These are phyloP conservation scores for Ammodytes marinus DNA, from an alignment of 2,113 vertebrate genomes.

Conservation along the genomic window DNA sequence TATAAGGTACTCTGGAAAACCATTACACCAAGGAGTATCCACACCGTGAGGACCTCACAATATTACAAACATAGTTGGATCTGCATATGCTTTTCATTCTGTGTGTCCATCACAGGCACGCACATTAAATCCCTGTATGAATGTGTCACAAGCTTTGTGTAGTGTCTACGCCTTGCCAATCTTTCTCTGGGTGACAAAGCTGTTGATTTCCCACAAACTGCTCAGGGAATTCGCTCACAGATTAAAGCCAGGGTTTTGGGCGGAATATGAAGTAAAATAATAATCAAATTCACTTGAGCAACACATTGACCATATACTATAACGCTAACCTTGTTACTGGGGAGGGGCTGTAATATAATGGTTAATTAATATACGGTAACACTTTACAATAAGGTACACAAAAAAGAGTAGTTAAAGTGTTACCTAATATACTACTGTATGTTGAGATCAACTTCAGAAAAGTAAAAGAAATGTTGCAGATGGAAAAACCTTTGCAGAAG, in stretches of 20 bases:
- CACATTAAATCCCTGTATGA: constrained; percentile 28
- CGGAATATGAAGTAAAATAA: background rate
- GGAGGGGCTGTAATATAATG: background rate
- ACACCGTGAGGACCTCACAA: background rate
- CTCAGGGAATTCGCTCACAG: constrained; percentile 30
- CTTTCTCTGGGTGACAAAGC: constrained; percentile 52
- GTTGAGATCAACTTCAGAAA: background rate
- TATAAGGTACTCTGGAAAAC: background rate
- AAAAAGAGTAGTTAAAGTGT: too few relatives aligned
- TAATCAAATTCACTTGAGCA: constrained; percentile 11
- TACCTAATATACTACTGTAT: background rate
- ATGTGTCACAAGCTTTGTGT: constrained; percentile 28
- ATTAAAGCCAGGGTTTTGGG: constrained; percentile 13
- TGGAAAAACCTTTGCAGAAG: background rate
- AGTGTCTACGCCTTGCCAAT: constrained; percentile 4
- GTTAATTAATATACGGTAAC: background rate
- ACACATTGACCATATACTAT: background rate
- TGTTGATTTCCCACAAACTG: constrained; percentile 45
- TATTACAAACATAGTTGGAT: background rate
- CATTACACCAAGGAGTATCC: background rate
- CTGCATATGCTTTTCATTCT: background rate
- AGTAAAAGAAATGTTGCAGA: background rate
- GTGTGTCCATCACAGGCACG: background rate
- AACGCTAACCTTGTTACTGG: too few relatives aligned
- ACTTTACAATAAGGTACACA: too few relatives aligned